Conservation (phyloP, 1,140 invertebrate genomes). For the Himalopsyche phryganea region DNA sequence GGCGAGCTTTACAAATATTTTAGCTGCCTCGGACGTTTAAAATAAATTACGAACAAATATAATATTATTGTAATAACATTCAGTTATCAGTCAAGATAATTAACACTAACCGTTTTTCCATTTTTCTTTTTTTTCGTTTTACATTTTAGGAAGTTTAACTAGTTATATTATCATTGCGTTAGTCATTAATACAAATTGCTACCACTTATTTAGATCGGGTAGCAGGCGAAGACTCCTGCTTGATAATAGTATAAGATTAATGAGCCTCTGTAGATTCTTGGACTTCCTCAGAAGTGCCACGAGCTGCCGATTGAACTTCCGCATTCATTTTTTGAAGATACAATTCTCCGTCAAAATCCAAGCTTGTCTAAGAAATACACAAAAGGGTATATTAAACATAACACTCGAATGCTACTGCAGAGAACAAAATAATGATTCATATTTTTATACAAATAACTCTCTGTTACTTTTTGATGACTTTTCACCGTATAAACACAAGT, state of each 20-base stretch:
- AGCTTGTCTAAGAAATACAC: conserved; percentile 21
- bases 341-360: conserved; percentile 30
- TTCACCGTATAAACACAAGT: too few species aligned
- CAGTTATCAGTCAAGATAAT: conserved; percentile 1
- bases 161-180: neutral
- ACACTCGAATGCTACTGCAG: too few species aligned
- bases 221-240: neutral
- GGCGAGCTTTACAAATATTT: too few species aligned
- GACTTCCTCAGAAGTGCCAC: conserved; percentile 12
- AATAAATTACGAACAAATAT: too few species aligned
- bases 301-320: conserved; percentile 4
- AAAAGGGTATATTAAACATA: neutral
- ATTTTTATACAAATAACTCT: too few species aligned
- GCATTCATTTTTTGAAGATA: conserved; percentile 18
- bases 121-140: too few species aligned
- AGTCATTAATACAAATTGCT: neutral
- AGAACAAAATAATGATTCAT: too few species aligned
- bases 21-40: too few species aligned
- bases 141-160: neutral
- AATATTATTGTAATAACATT: too few species aligned
- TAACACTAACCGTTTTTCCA: too few species aligned
- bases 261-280: conserved; percentile 26
- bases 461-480: too few species aligned
- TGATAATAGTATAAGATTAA: conserved; percentile 5
- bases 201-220: neutral